Base-by-base conservation (phyloP, 2,797 vertebrate genomes). In the Tadarida brasiliensis region DNA sequence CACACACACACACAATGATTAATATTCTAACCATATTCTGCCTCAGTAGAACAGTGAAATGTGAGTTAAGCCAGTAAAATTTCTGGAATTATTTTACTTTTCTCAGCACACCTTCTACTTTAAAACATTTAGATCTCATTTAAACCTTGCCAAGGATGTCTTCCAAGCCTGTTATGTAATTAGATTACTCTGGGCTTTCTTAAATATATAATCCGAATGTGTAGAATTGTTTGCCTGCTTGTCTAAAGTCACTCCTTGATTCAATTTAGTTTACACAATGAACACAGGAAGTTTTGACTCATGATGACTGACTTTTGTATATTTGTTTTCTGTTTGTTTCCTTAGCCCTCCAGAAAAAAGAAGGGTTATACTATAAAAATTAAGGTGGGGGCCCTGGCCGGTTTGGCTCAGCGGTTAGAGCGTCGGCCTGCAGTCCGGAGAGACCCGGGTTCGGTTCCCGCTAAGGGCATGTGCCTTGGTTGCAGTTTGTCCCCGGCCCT, bases 261-360 rank as follows among this genome's bases (percentile, higher is more conserved):
- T 95, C 81, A 65, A 11, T 70, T 73, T 65, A 59, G 74, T 86
- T 87, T 67, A 94, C 30, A 8, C 35, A 51, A 0, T 54, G 8
- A 81, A 2, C 5, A 22, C 28, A 51, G 49, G 44, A 70, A 82
- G 39, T 74, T 90, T 65, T 91, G 78, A 30, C 39, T 90, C 63
- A 70, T 11, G 5, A 22, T 87, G 24, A 73, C 16, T 61, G 87
- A 54, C 35, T 89, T 94, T 88, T 85, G 39, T 94, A 63, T 16
- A 35, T 92, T 88, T 73, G n/a, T 70, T 94, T 94, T 26, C 20
- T 91, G 5, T 96, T 81, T n/a, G 39, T 87, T 86, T 94, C 19
- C 33, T 91, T 88, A 76, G 17, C 15, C 35, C 56, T 81, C 71
- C 71, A 90, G 49, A 30, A 74, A 74, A 93, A 83, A 57, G 28